phyloP scores from a whole-genome alignment of 2,888 invertebrate species.

The Himalopsyche japonica region DNA sequence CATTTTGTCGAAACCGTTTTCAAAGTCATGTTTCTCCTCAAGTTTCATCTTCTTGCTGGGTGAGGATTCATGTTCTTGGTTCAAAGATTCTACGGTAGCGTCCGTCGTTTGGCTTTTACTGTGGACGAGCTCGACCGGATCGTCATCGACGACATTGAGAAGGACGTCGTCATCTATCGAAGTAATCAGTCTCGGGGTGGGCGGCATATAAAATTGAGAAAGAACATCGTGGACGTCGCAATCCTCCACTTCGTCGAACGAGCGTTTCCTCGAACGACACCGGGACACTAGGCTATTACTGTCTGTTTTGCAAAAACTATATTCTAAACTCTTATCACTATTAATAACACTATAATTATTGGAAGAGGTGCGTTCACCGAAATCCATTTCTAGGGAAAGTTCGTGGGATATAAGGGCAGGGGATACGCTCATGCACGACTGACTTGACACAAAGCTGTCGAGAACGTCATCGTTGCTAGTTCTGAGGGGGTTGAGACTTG shows the following conservation, averaged over 20 bases:
- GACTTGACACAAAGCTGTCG: slow-evolving; percentile 10
- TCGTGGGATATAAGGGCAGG: slow-evolving; percentile 20
- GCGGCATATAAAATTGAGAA: slow-evolving; percentile 72
- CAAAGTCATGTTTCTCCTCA: slow-evolving; percentile 31
- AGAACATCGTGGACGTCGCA: slow-evolving; percentile 71
- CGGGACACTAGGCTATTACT: slow-evolving; percentile 18
- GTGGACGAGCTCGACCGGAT: slow-evolving; percentile 50
- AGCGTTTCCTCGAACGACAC: slow-evolving; percentile 49
- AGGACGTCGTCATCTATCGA: slow-evolving; percentile 66
- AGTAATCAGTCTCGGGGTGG: slow-evolving; percentile 69
- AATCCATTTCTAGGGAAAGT: slow-evolving; percentile 32
- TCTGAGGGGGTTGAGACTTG: slow-evolving; percentile 18
- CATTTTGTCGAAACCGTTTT: slow-evolving; percentile 38
- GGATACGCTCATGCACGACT: neutral
- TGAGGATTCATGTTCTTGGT: slow-evolving; percentile 45
- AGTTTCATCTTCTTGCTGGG: slow-evolving; percentile 41
- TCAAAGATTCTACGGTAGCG: slow-evolving; percentile 43
- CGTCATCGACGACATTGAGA: slow-evolving; percentile 47
- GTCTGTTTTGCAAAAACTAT: slow-evolving; percentile 27
- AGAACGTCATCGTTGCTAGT: slow-evolving; percentile 22
- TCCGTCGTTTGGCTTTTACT: slow-evolving; percentile 41
- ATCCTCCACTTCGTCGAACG: slow-evolving; percentile 66
- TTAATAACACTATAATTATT: slow-evolving; percentile 20
- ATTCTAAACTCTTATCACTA: slow-evolving; percentile 33
- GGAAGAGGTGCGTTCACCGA: slow-evolving; percentile 20